These are phyloP conservation scores for Epinephelus cyanopodus DNA, from an alignment of 2,113 vertebrate species.

Conservation along the genomic window DNA sequence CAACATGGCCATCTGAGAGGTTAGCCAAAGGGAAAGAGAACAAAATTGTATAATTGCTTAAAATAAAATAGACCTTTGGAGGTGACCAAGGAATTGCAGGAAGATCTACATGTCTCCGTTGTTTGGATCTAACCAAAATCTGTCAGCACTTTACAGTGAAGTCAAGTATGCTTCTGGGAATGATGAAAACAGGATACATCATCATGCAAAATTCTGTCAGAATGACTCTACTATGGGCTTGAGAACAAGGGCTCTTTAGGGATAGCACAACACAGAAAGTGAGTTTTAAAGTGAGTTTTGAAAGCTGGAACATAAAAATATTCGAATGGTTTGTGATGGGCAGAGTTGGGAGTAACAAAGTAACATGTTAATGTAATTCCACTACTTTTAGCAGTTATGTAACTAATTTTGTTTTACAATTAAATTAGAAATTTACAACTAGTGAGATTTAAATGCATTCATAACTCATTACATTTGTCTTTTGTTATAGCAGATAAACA, in stretches of 20 bases:
- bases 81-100: conserved; percentile 1
- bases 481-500: too few species aligned
- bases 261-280: background rate
- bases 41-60: conserved; percentile 27
- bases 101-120: background rate
- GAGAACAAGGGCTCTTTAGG: conserved; percentile 46
- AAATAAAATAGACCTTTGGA: conserved; percentile 32
- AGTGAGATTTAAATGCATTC: too few species aligned
- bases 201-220: conserved; percentile 60
- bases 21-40: conserved; percentile 34
- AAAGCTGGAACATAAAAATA: conserved; percentile 39
- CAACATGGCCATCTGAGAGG: conserved; percentile 63
- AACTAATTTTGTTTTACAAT: too few species aligned
- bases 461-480: too few species aligned
- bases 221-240: conserved; percentile 42
- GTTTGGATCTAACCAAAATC: conserved; percentile 14
- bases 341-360: too few species aligned
- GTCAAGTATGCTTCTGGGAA: background rate
- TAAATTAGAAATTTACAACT: too few species aligned
- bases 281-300: conserved; percentile 27
- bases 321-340: background rate
- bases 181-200: conserved; percentile 17
- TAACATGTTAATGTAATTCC: too few species aligned
- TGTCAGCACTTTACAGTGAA: conserved; percentile 18
- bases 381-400: too few species aligned